These are phyloP conservation scores for Pantelozetes paolii DNA, from an alignment of 2,888 invertebrate genomes.

Conservation along the genomic window DNA sequence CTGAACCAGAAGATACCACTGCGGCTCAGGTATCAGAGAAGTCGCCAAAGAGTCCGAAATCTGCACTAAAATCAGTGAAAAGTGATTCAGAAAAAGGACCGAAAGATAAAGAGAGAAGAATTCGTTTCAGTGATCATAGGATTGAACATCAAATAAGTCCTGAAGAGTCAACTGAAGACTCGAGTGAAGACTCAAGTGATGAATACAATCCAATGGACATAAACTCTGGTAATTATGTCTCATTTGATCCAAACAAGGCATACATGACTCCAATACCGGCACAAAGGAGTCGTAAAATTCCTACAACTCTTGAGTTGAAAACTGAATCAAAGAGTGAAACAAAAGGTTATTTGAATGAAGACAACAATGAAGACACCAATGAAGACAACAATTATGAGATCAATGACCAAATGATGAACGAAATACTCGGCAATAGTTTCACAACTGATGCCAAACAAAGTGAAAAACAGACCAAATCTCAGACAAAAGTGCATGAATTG, in stretches of 20 bases:
- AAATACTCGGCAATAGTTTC: not conserved
- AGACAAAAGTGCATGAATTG: constrained; percentile 34
- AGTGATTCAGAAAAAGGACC: not conserved
- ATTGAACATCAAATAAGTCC: constrained; percentile 40
- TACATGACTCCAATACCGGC: not conserved
- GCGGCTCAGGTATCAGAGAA: not conserved
- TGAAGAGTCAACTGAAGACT: not conserved
- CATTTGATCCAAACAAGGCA: not conserved
- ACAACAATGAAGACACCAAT: not conserved
- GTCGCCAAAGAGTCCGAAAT: not conserved
- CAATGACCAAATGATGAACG: constrained; percentile 26
- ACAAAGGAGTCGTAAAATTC: not conserved
- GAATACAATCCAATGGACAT: not conserved
- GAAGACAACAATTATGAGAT: constrained; percentile 2
- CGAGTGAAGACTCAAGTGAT: constrained; percentile 26
- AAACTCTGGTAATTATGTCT: not conserved
- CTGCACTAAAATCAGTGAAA: constrained; percentile 20
- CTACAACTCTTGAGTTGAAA: not conserved
- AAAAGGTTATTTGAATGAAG: not conserved
- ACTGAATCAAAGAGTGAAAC: not conserved
- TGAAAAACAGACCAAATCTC: not conserved
- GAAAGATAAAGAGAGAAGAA: not conserved
- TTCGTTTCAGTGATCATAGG: constrained; percentile 34
- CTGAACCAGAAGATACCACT: not conserved
- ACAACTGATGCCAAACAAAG: not conserved